Evolutionary conservation across 2,888 invertebrate genomes (phyloP).

Genomic region (Dichetophora obliterata): DNA sequence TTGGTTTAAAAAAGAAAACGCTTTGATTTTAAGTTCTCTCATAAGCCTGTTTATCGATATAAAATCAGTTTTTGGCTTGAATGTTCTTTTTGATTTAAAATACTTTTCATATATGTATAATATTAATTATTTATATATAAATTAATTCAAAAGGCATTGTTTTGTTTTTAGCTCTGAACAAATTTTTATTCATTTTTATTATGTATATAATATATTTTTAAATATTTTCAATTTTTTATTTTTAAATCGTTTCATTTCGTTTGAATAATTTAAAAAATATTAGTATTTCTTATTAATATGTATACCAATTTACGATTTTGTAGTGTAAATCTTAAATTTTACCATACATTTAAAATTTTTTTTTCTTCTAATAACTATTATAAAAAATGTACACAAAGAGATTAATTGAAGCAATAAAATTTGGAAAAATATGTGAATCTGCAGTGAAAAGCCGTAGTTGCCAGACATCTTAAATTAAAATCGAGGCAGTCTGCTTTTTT

Average conservation of each 20-base stretch:
- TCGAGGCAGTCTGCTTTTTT: too few relatives aligned
- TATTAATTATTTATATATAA: background rate
- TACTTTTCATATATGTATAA: background rate
- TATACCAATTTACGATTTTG: background rate
- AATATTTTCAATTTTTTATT: background rate
- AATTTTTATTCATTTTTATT: slow-evolving; percentile 14
- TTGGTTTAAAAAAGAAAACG: too few relatives aligned
- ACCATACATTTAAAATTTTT: too few relatives aligned
- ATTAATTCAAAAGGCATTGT: slow-evolving; percentile 22
- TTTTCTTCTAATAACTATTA: too few relatives aligned
- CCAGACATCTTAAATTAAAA: too few relatives aligned
- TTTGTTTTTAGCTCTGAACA: slow-evolving; percentile 7
- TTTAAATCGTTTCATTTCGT: background rate
- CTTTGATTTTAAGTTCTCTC: too few relatives aligned
- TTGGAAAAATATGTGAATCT: too few relatives aligned
- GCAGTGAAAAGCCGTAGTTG: too few relatives aligned
- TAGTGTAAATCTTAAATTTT: too few relatives aligned
- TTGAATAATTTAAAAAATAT: slow-evolving; percentile 27
- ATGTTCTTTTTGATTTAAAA: background rate
- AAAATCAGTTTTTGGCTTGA: background rate
- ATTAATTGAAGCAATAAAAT: too few relatives aligned
- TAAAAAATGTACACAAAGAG: too few relatives aligned
- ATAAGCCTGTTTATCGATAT: too few relatives aligned
- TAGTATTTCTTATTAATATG: background rate
- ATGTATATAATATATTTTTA: background rate